Percentiles rank a stretch among this genome's conserved stretches.
Evolutionary conservation across 2,113 vertebrate genomes (phyloP).

Genomic region (Alligator sinensis): DNA sequence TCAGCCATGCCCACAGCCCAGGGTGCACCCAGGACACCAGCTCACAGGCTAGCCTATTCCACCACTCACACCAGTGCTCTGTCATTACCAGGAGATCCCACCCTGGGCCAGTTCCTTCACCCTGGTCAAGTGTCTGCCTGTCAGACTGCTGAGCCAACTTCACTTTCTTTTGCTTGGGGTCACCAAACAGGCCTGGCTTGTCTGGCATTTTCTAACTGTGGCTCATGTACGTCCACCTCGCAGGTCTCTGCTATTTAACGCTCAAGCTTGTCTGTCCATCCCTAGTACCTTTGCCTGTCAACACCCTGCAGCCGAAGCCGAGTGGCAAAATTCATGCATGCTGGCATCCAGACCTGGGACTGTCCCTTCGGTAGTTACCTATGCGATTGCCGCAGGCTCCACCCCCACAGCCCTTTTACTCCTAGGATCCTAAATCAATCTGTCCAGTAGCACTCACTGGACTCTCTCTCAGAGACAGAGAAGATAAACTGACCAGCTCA

Average conservation of each 20-base stretch:
- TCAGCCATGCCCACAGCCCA: background rate
- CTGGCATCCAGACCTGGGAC: background rate
- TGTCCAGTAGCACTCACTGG: background rate
- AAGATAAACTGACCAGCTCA: background rate
- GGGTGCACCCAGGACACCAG: background rate
- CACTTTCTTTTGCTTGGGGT: background rate
- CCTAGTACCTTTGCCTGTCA: background rate
- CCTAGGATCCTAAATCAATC: constrained; percentile 20
- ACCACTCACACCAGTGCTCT: background rate
- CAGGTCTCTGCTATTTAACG: background rate
- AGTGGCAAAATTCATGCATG: background rate
- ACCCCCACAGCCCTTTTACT: background rate
- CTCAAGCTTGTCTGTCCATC: constrained; percentile 6
- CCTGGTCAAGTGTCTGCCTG: background rate
- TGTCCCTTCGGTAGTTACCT: background rate
- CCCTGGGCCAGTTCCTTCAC: background rate
- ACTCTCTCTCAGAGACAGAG: constrained; percentile 9
- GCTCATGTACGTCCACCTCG: background rate
- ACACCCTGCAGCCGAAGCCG: background rate
- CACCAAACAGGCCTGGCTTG: too few species aligned
- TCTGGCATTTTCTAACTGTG: background rate
- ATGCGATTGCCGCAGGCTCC: background rate
- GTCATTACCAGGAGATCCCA: background rate
- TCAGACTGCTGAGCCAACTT: background rate
- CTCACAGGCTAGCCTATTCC: background rate